Evolutionary conservation across 2,888 invertebrate species (phyloP), one percentile per base, ranked within the genome.

Genomic region (Acronicta aceris): DNA sequence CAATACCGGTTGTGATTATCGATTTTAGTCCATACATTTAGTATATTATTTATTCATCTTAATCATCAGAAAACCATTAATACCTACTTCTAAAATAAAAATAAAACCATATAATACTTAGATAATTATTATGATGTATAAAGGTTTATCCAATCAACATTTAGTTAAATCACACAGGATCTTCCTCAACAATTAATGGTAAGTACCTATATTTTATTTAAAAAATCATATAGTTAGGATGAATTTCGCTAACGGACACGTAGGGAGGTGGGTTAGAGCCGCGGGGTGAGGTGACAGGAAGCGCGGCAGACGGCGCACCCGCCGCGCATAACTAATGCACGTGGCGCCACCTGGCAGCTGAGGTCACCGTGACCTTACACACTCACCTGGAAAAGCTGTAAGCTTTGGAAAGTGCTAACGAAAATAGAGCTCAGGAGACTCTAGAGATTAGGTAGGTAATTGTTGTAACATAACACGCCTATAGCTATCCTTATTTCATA

Each of bases 261-360:
- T 48, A 55, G 65, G 60, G 63, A 66, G 59, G 71, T 71, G 46
- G 71, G 42, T 15, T 58, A 74, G 63, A 65, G 46, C 59, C 54
- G 52, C 76, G 79, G 71, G 33, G 76, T 16, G 47, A 58, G 71
- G 58, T 64, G 62, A 83, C 89, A 86, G 89, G 89, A 89, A 89
- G 82, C 85, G 79, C 73, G 71, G 84, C 88, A 89, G 89, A 89
- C 89, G 83, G 85, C 85, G 81, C 81, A 81, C 86, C 79, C 82
- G 81, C 83, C 81, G 83, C 87, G 89, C 87, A 88, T 88, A 82
- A 78, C 82, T 88, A 88, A 88, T 89, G 84, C 76, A 71, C 74
- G 60, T 61, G 83, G 83, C 85, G 85, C 85, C 89, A 87, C 85
- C 87, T 74, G 74, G 67, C 60, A 51, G 40, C 60, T 54, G 65